phyloP scores from a whole-genome alignment of 64 coral and sea anemone species.

The Montipora cactus region DNA sequence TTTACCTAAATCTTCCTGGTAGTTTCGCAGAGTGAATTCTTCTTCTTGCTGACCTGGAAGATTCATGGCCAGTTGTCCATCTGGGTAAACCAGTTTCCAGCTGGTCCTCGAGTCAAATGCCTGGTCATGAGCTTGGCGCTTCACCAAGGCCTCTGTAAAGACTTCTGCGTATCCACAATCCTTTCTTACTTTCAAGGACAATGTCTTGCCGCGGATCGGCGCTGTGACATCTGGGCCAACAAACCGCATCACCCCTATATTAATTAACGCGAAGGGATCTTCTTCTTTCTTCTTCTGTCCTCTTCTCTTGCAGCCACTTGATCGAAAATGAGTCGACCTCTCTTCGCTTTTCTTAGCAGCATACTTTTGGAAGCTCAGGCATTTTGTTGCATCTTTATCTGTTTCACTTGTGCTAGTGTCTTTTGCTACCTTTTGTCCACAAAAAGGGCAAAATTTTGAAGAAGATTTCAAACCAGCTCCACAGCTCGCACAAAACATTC shows the following conservation, averaged over 20 bases:
- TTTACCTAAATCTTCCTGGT: constrained; percentile 47
- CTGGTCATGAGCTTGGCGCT: constrained; percentile 40
- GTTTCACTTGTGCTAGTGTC: background rate
- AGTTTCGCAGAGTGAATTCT: constrained; percentile 43
- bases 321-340: constrained; percentile 3
- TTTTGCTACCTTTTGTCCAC: background rate
- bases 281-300: constrained; percentile 33
- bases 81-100: constrained; percentile 46
- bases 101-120: constrained; percentile 3
- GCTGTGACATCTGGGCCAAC: background rate
- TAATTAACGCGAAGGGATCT: constrained; percentile 26
- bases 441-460: background rate
- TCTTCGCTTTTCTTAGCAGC: background rate
- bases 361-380: constrained; percentile 3
- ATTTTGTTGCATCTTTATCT: constrained; percentile 4
- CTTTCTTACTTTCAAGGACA: constrained; percentile 14
- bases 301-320: constrained; percentile 2
- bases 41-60: constrained; percentile 29
- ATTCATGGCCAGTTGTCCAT: constrained; percentile 40
- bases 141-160: constrained; percentile 37
- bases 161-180: constrained; percentile 29
- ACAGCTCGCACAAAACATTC: background rate
- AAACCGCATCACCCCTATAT: constrained; percentile 37
- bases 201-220: constrained; percentile 17
- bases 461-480: background rate